These are phyloP conservation scores for Halcyon badia DNA, from an alignment of 2,797 vertebrate genomes.

Conservation along the genomic window DNA sequence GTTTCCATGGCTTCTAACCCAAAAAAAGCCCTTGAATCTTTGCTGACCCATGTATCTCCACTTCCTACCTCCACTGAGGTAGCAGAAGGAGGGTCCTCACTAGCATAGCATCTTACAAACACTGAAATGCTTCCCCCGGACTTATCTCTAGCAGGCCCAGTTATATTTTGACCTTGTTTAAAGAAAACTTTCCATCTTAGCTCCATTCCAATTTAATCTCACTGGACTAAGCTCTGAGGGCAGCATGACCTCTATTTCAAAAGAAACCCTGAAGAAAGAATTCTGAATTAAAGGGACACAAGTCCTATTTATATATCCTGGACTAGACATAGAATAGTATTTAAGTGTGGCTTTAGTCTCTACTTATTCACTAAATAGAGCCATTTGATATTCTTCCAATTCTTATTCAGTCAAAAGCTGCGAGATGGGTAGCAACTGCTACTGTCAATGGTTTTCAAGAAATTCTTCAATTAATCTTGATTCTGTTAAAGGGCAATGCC, in stretches of 20 bases:
- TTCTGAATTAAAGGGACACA: background rate
- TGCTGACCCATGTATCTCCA: background rate
- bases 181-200: background rate
- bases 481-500: background rate
- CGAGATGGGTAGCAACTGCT: background rate
- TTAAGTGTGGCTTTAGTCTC: background rate
- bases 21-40: too few relatives aligned
- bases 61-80: background rate
- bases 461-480: constrained; percentile 11
- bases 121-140: background rate
- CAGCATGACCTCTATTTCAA: background rate
- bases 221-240: background rate
- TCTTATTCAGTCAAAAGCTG: background rate
- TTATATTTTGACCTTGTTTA: background rate
- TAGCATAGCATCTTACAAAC: background rate
- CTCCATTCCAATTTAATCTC: background rate
- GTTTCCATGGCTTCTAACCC: background rate
- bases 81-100: too few relatives aligned
- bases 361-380: background rate
- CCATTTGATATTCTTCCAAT: constrained; percentile 16
- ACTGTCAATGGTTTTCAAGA: background rate
- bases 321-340: background rate
- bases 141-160: too few relatives aligned
- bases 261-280: background rate
- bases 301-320: background rate